Conservation (phyloP, 2,797 vertebrate genomes). For the Enteromius trimaculatus region DNA sequence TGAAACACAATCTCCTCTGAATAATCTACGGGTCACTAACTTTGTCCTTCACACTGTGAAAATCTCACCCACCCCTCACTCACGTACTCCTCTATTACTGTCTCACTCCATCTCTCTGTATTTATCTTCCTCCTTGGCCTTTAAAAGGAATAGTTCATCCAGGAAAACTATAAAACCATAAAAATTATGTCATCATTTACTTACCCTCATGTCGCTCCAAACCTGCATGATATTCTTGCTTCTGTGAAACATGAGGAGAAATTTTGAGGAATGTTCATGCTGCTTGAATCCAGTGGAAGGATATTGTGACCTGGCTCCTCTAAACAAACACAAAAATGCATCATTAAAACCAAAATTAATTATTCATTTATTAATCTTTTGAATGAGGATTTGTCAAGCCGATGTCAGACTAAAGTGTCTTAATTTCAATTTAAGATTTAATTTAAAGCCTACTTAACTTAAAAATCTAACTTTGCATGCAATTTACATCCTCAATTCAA, state of each 20-base stretch:
- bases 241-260: not conserved
- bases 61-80: constrained; percentile 70
- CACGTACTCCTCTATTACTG: constrained; percentile 53
- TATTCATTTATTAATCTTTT: not conserved
- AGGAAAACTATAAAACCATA: not conserved
- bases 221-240: not conserved
- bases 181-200: constrained; percentile 4
- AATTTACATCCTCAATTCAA: not conserved
- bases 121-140: constrained; percentile 36
- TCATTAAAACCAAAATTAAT: not conserved
- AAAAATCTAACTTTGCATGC: not conserved
- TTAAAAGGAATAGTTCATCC: not conserved
- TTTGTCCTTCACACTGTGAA: constrained; percentile 85
- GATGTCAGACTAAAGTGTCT: not conserved
- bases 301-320: not conserved
- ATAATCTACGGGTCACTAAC: constrained; percentile 83
- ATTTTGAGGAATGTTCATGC: not conserved
- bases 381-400: not conserved
- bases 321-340: not conserved
- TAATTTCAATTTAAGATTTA: not conserved
- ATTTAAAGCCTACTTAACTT: not conserved
- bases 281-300: not conserved
- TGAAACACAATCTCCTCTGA: constrained; percentile 83
- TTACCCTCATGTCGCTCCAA: not conserved
- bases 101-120: constrained; percentile 41